Percentiles rank a stretch among this genome's conserved stretches.
Evolutionary conservation across 2,888 invertebrate species (phyloP).

Genomic region (Liposcelis brunnea): DNA sequence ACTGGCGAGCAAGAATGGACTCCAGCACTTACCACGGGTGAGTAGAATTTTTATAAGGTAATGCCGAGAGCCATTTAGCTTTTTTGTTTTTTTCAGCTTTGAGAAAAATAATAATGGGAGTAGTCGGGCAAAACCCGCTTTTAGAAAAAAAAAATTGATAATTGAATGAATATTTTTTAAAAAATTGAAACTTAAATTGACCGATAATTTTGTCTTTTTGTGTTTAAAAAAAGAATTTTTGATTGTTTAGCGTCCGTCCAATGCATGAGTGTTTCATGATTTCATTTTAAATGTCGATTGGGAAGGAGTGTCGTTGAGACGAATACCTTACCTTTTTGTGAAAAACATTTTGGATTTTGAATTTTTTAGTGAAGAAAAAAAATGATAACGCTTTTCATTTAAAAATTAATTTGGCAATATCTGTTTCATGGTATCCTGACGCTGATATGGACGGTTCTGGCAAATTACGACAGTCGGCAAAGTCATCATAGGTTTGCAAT

Average conservation of each 20-base stretch:
- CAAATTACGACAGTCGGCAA: constrained; percentile 25
- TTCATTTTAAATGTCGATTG: constrained; percentile 11
- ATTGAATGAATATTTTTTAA: background rate
- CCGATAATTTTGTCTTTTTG: no score
- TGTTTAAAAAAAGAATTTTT: no score
- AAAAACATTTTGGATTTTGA: no score
- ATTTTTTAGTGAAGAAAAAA: no score
- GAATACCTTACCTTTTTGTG: background rate
- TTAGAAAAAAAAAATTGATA: background rate
- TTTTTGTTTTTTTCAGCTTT: no score
- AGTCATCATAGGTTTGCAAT: constrained; percentile 34
- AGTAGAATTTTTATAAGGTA: constrained; percentile 14
- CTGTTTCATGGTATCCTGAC: constrained; percentile 8
- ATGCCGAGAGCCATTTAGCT: no score
- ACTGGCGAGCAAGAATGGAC: constrained; percentile 97
- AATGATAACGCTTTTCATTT: no score
- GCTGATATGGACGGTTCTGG: constrained; percentile 4
- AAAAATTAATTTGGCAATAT: no score
- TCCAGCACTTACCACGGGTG: constrained; percentile 86
- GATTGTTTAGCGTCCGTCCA: no score
- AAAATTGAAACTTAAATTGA: no score
- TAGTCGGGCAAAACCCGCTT: background rate
- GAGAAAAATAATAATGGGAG: no score
- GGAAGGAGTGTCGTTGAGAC: background rate
- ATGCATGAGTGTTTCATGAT: constrained; percentile 10